These are phyloP conservation scores for Pycnonotus jocosus DNA, from an alignment of 2,113 vertebrate genomes.

Conservation along the genomic window DNA sequence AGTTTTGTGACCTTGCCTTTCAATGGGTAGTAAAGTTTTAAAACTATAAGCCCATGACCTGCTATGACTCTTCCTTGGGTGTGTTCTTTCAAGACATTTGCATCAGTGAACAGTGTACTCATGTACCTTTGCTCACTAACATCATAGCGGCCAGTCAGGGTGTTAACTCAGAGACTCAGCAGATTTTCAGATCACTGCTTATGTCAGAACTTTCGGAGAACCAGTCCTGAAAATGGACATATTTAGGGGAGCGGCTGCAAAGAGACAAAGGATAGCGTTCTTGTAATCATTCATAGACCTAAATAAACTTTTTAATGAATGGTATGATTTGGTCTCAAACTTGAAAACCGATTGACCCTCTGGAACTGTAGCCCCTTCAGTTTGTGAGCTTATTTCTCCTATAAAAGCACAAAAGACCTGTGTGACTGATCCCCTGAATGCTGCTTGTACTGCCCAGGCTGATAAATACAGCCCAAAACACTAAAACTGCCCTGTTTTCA, in stretches of 20 bases:
- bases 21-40: not conserved
- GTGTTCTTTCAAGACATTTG: not conserved
- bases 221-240: not conserved
- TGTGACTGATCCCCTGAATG: not conserved
- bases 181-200: not conserved
- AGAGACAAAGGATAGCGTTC: not conserved
- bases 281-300: not conserved
- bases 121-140: rapidly evolving
- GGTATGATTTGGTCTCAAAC: not conserved
- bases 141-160: not conserved
- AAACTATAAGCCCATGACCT: not conserved
- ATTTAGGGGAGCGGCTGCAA: not conserved
- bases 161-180: not conserved
- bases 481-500: not conserved
- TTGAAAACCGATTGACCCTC: not conserved
- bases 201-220: not conserved
- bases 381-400: not conserved
- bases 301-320: not conserved
- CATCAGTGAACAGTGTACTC: not conserved
- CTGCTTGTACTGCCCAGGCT: not conserved
- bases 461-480: not conserved
- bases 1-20: not conserved
- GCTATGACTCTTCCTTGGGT: not conserved
- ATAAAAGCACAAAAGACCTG: not conserved
- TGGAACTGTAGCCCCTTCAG: not conserved